Evolutionary conservation across 2,888 invertebrate species (phyloP), one percentile per base, ranked within the genome.

Genomic region (Sarcophaga rosellei): DNA sequence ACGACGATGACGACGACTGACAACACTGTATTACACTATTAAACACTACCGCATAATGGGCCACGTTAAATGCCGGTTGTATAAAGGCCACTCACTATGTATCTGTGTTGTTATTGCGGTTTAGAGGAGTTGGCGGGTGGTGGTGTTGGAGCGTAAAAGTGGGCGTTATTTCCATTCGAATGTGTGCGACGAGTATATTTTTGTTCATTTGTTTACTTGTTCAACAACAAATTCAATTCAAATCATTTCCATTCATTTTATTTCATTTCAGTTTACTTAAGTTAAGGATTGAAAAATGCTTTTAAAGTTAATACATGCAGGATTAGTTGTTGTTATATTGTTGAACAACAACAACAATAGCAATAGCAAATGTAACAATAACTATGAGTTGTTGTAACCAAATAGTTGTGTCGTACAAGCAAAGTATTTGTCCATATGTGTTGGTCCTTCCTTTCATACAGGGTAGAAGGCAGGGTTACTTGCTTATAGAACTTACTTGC

Each of bases 251-350:
- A 35, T 35, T 35, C 35, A 35, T 35, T 35, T 35, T 35, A 35
- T 35, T 35, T 35, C 17, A 62, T 15, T 76, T 45, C 21, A 61
- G 73, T 76, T 79, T 35, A 35, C 35, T 35, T 35, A 35, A 35
- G 35, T 72, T 44, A 70, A 86, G 84, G 86, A 86, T 86, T 84
- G 84, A 70, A 81, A 35, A 86, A 86, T 86, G 86, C 86, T 86
- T 86, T 86, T 86, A 86, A 84, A 86, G 81, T 86, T 86, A 86
- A 86, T 86, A 79, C 86, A 84, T 81, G 62, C 21, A 81, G 84
- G 86, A 86, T 86, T 86, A 86, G 86, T 86, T 86, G 66, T 86
- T 75, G 81, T 86, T 77, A 57, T 47, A 65, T 44, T 35, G 62
- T 69, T 81, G 21, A 6, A 63, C 21, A 65, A 74, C 57, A 83